phyloP scores from a whole-genome alignment of 2,888 invertebrate species.

The Ramazzottius varieornatus region DNA sequence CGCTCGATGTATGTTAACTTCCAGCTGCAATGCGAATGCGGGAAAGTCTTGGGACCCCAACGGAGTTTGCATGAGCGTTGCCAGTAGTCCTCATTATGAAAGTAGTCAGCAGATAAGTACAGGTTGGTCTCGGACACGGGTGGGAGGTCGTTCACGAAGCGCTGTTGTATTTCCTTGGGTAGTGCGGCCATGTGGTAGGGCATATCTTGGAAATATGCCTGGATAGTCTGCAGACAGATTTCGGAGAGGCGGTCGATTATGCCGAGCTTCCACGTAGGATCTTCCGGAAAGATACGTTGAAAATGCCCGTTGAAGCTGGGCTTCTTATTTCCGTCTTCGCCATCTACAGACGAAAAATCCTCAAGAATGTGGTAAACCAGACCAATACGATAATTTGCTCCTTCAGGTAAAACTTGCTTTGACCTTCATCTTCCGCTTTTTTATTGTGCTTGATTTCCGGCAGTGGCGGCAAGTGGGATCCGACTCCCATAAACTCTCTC shows the following conservation, averaged over 20 bases:
- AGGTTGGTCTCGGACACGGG: not conserved
- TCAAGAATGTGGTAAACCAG: no score
- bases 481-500: not conserved
- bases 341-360: no score
- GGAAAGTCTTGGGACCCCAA: constrained; percentile 13
- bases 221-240: not conserved
- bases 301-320: no score
- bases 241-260: not conserved
- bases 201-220: not conserved
- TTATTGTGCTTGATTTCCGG: not conserved
- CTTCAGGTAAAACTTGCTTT: not conserved
- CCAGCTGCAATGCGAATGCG: constrained; percentile 15
- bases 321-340: no score
- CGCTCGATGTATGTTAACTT: constrained; percentile 24
- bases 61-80: constrained; percentile 20
- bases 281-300: not conserved
- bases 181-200: not conserved
- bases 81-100: constrained; percentile 23
- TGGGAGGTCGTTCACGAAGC: not conserved
- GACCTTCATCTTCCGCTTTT: not conserved
- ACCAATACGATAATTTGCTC: no score
- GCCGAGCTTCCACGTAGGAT: not conserved
- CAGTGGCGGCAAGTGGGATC: not conserved
- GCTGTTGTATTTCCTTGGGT: not conserved
- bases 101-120: not conserved